Base-by-base conservation (phyloP, 2,888 invertebrate species). In the Norana najaformis region DNA sequence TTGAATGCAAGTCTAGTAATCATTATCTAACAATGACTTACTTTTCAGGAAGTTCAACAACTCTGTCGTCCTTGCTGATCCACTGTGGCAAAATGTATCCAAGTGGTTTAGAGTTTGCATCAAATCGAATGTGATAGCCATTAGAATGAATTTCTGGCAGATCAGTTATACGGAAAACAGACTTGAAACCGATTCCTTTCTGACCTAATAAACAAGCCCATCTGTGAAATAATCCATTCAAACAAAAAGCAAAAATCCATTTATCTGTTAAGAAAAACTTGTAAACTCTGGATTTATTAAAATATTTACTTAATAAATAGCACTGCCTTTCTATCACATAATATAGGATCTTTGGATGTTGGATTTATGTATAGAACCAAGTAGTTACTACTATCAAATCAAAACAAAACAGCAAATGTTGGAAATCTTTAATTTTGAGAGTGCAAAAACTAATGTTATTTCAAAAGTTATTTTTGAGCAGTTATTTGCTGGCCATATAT, bases 131-230 rank as follows among this genome's bases (percentile, higher is more conserved):
- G 91, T 94, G 94, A 92, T 93, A 95, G 35, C 94, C 94, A 92
- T 93, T 94, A 16, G 95, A 95, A 91, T 95, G 95, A n/a, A 95
- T 93, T 91, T 94, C 94, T 39, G 95, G 95, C 8, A 91, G 89
- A 90, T 94, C 94, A 16, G 94, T 94, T 38, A 95, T 93, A 37
- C 94, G 92, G 93, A 95, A 95, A 89, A 95, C 95, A 3, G 95
- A 95, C 92, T 95, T 95, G 93, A 95, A 95, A 16, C 95, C 95
- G 90, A 95, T 95, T 41, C 95, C 95, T 92, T 95, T 95, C 92
- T 95, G 94, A 91, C 95, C 94, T 94, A 92, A 38, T n/a, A 69
- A 69, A n/a, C 30, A 90, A 85, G 16, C 88, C 34, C 20, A 89
- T 36, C 16, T 11, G 41, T 34, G 16, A 53, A 35, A 23, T 35